Base-by-base conservation (phyloP, 2,113 vertebrate species). In the Acanthochromis polyacanthus region DNA sequence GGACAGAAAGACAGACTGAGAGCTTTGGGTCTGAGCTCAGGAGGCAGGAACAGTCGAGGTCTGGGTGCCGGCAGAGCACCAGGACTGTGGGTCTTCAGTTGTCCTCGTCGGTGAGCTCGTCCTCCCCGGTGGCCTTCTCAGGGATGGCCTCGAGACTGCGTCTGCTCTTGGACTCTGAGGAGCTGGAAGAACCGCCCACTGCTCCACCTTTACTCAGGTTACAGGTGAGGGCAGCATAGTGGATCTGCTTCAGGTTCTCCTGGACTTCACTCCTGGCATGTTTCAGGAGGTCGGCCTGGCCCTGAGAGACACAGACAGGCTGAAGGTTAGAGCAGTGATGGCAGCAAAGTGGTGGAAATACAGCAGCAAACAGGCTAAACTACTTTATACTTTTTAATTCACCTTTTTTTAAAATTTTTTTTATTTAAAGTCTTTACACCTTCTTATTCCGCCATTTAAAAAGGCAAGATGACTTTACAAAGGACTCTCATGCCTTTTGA, bases 181-280 rank as follows among this genome's bases (percentile, higher is more conserved):
- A 91, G 58, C 86, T 69, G 0, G 84, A 71, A 8, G 87, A 89
- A 1, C 81, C 86, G 3, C 75, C 71, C 1, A 80, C 92, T 0
- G 59, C 23, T 1, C 94, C 93, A 6, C 95, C 95, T 65, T 97
- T 98, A 78, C 93, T 95, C 84, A 99, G 95, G 83, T 96, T 96
- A 82, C 97, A 98, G 0, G 98, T 96, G 76, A 98, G 89, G 8
- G 95, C 96, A 2, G 97, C 96, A 38, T 96, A 97, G 91, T 98
- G 97, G 92, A 99, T 97, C 95, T 99, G 98, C 88, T 98, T 98
- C 63, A 99, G 93, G 91, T 98, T 98, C 86, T 99, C 98, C 94
- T 96, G 83, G 70, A 98, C 96, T 91, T 99, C 97, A 0, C 93
- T 96, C 88, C 96, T 96, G 82, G 98, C 98, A 0, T 98, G 97